Evolutionary conservation across 2,797 vertebrate species (phyloP).

Genomic region (Rhodeus uyekii): DNA sequence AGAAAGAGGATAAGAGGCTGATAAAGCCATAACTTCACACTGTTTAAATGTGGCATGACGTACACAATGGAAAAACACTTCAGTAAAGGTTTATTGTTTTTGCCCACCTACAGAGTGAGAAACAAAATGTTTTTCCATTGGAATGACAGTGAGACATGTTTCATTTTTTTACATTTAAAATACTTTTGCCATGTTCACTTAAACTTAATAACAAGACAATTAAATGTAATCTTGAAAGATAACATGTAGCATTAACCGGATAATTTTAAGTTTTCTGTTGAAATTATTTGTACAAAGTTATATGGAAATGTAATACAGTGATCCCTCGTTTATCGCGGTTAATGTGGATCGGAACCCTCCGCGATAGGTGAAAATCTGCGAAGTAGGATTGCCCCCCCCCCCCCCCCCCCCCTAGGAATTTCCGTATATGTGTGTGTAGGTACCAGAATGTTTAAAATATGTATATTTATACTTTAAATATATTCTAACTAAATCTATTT

Average conservation of each 20-base stretch:
- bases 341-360: no score
- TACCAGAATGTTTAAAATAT: no score
- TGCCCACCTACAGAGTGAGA: conserved; percentile 35
- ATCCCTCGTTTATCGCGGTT: no score
- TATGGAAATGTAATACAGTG: neutral
- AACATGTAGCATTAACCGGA: neutral
- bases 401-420: no score
- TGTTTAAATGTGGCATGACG: conserved; percentile 19
- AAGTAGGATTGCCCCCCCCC: no score
- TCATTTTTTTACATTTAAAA: neutral
- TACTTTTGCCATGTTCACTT: neutral
- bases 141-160: neutral
- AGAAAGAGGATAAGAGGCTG: conserved; percentile 8
- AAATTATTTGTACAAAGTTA: neutral
- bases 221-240: neutral
- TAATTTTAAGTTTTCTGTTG: neutral
- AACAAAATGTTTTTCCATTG: conserved; percentile 7
- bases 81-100: conserved; percentile 16
- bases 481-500: no score
- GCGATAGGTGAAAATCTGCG: no score
- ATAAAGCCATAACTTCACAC: conserved; percentile 32
- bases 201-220: neutral
- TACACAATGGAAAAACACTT: conserved; percentile 37
- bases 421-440: no score
- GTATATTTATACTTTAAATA: no score